Evolutionary conservation across 1,140 invertebrate species (phyloP).

Genomic region (Euglossa dilemma): DNA sequence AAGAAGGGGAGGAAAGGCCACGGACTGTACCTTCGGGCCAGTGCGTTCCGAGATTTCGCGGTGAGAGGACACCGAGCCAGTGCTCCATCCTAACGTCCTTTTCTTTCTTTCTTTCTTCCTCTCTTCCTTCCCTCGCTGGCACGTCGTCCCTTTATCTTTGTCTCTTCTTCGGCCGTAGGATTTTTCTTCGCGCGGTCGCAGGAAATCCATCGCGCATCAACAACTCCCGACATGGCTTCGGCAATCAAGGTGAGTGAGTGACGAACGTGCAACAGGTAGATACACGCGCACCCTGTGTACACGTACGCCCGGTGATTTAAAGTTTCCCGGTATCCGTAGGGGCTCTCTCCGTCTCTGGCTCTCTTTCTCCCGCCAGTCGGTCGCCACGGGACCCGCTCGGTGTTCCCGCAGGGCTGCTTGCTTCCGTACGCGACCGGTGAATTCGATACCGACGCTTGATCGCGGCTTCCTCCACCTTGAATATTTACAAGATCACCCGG

Average conservation of each 20-base stretch:
- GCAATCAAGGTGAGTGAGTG: conserved; percentile 73
- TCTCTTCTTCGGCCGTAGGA: neutral
- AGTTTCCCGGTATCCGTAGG: conserved; percentile 54
- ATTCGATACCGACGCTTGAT: conserved; percentile 23
- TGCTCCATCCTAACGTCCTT: neutral
- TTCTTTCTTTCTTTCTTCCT: conserved; percentile 16
- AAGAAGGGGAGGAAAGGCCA: conserved; percentile 72
- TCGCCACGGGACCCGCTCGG: neutral
- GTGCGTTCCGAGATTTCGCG: conserved; percentile 72
- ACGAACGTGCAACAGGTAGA: conserved; percentile 71
- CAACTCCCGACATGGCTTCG: conserved; percentile 61
- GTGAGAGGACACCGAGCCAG: conserved; percentile 58
- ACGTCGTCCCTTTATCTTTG: neutral
- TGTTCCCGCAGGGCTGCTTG: neutral
- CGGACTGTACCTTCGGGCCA: conserved; percentile 60
- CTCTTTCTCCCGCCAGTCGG: neutral
- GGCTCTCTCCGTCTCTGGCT: neutral
- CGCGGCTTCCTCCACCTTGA: neutral
- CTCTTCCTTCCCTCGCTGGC: neutral
- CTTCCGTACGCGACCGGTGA: neutral
- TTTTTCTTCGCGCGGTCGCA: neutral
- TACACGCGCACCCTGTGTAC: conserved; percentile 47
- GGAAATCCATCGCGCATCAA: conserved; percentile 14
- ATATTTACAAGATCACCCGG: conserved; percentile 10
- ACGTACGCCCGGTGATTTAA: conserved; percentile 59